Evolutionary conservation across 2,797 vertebrate genomes (phyloP), one percentile per base, ranked within the genome.

Genomic region (Geotria australis): DNA sequence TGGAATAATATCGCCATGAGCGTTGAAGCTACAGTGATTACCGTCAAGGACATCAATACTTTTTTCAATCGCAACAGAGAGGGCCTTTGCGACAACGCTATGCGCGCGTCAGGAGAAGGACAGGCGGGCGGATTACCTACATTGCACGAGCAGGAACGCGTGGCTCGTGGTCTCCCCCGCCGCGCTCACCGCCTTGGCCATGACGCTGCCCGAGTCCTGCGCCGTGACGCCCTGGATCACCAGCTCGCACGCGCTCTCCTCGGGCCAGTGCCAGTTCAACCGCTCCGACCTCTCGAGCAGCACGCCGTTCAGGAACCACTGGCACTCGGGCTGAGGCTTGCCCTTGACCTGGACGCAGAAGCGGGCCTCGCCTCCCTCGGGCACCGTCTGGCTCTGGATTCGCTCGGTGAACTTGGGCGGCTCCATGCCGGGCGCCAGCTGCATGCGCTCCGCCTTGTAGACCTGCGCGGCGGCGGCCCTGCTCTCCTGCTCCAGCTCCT

Each of bases 191-290:
- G 91, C 89, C 73, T 95, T 98, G 8, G 94, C 85, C 86, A 96
- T 98, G 68, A 98, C 81, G 68, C 91, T 98, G 58, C 86, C 83
- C 5, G 91, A 98, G 64, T 98, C 91, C 47, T 93, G 83, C 10
- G 73, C 71, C 45, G 73, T 76, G 61, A 93, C 85, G 48, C 96
- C 80, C 72, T 74, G 76, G 62, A 98, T 81, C 58, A 98, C 89
- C 64, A 98, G 65, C 62, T 98, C 86, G 10, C 91, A 98, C 6
- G 95, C 74, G 10, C 91, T 79, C 61, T 98, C 88, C 65, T 98
- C 91, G 2, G 86, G 83, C 91, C 91, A 98, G 64, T 77, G 95
- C 91, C 91, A 98, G 68, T 85, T 95, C 57, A 93, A 63, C n/a
- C 85, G 75, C 10, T 96, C 85, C 0, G 83, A 73, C 57, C 88